Evolutionary conservation across 2,797 vertebrate species (phyloP).

Genomic region (Chelmon rostratus): DNA sequence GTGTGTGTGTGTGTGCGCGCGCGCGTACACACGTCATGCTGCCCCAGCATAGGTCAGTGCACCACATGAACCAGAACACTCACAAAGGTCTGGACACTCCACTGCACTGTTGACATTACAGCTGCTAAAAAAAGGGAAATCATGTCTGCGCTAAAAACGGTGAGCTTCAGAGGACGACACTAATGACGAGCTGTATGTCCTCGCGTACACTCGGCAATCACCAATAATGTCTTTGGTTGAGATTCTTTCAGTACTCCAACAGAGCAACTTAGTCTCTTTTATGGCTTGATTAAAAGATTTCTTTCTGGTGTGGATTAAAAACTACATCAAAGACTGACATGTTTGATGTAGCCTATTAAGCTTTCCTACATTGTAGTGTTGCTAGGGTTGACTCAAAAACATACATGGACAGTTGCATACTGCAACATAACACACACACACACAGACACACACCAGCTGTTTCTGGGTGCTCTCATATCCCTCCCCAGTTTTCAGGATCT

Average conservation of each 20-base stretch:
- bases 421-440: not conserved
- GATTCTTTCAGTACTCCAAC: too few relatives aligned
- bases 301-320: not conserved
- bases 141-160: constrained; percentile 18
- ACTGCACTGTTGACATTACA: constrained; percentile 7
- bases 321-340: not conserved
- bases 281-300: constrained; percentile 4
- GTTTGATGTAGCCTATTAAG: not conserved
- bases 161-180: constrained; percentile 26
- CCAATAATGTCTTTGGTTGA: not conserved
- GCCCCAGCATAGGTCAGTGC: too few relatives aligned
- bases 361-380: not conserved
- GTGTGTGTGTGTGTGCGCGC: too few relatives aligned
- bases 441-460: constrained; percentile 23
- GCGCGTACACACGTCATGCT: too few relatives aligned
- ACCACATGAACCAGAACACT: too few relatives aligned
- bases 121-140: constrained; percentile 8
- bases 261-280: not conserved
- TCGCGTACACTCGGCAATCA: constrained; percentile 7
- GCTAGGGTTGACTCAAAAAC: not conserved
- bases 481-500: constrained; percentile 43
- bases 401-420: not conserved
- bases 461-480: constrained; percentile 24
- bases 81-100: too few relatives aligned
- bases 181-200: constrained; percentile 18